Evolutionary conservation across 2,797 vertebrate species (phyloP).

Genomic region (Adrianichthys oophorus): DNA sequence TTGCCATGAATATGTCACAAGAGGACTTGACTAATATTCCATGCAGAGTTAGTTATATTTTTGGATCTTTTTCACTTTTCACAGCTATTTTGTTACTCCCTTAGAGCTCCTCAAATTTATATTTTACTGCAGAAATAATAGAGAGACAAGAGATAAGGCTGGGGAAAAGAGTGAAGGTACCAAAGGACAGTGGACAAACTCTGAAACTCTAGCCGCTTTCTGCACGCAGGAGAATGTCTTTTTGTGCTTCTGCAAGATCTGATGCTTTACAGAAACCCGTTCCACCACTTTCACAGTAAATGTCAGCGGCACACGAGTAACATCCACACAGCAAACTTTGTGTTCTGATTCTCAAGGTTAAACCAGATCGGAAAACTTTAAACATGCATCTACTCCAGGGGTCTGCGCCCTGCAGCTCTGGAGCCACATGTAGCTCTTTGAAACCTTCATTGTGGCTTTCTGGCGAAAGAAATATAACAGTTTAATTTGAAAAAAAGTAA

Average conservation of each 20-base stretch:
- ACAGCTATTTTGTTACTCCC: conserved; percentile 39
- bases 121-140: conserved; percentile 11
- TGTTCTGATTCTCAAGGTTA: no score
- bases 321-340: conserved; percentile 17
- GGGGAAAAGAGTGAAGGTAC: neutral
- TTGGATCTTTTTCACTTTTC: conserved; percentile 40
- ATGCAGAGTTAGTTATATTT: conserved; percentile 28
- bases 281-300: conserved; percentile 39
- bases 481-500: no score
- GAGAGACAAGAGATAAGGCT: conserved; percentile 4
- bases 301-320: conserved; percentile 61
- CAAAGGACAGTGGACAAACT: neutral
- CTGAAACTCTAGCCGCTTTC: conserved; percentile 10
- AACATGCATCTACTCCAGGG: no score
- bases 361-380: no score
- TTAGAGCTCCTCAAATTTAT: conserved; percentile 9
- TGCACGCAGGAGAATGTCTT: neutral
- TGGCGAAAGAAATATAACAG: no score
- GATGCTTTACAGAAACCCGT: conserved; percentile 49
- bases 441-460: no score
- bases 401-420: no score
- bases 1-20: conserved; percentile 47
- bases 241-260: conserved; percentile 51
- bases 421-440: no score
- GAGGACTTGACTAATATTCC: conserved; percentile 35